Evolutionary conservation across 2,888 invertebrate genomes (phyloP).

Genomic region (Eristalinus sepulchralis): DNA sequence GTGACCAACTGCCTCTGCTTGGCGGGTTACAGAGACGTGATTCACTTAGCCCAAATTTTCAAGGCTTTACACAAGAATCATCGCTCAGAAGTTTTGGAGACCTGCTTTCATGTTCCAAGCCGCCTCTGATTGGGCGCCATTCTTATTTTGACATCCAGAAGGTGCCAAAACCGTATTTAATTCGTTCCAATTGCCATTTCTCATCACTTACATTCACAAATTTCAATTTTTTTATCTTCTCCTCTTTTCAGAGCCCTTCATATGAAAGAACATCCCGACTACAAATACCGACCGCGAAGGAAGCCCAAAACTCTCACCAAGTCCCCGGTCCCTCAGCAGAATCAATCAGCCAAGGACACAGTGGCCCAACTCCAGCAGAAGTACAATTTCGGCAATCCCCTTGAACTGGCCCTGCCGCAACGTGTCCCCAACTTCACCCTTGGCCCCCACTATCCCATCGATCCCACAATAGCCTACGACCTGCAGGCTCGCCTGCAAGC

Average conservation of each 20-base stretch:
- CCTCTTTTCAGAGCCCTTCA: slow-evolving; percentile 87
- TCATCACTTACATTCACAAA: no score
- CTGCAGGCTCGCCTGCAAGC: slow-evolving; percentile 80
- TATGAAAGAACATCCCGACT: slow-evolving; percentile 97
- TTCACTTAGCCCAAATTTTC: no score
- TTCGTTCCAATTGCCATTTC: no score
- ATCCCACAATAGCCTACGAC: slow-evolving; percentile 80
- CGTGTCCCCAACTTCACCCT: slow-evolving; percentile 74
- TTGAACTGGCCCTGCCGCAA: slow-evolving; percentile 78
- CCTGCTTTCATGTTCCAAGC: background rate
- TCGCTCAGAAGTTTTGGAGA: no score
- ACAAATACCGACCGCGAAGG: slow-evolving; percentile 93
- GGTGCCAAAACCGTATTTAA: no score
- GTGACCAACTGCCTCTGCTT: no score
- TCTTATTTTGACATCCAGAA: background rate
- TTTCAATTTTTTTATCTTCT: background rate
- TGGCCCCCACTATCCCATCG: slow-evolving; percentile 79
- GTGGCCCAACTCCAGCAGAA: slow-evolving; percentile 74
- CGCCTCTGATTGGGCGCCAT: slow-evolving; percentile 1
- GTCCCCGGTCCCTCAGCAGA: slow-evolving; percentile 77
- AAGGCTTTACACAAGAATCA: no score
- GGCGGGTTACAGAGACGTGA: no score
- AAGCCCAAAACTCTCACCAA: slow-evolving; percentile 93
- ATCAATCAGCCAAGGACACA: slow-evolving; percentile 68
- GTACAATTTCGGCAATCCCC: slow-evolving; percentile 79